Percentiles rank a stretch among this genome's conserved stretches.
Conservation (phyloP, 2,888 invertebrate genomes). For the Leptopilina myrica region DNA sequence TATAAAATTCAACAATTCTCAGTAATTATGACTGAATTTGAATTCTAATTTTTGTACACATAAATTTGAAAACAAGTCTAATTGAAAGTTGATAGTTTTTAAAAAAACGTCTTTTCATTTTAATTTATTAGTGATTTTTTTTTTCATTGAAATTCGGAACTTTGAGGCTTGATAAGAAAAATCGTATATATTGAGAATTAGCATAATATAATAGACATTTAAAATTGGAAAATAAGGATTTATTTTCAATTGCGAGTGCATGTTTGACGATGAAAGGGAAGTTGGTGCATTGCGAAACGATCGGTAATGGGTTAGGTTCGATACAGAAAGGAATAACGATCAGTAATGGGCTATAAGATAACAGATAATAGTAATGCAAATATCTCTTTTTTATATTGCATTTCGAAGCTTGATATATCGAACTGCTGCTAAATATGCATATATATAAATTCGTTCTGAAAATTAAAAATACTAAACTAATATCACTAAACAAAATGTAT, state of each 20-base stretch:
- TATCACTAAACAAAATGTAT: no score
- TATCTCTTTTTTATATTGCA: neutral
- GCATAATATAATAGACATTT: neutral
- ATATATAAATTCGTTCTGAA: neutral
- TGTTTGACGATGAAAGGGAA: conserved; percentile 12
- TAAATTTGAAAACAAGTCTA: no score
- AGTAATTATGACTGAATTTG: no score
- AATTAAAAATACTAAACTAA: no score
- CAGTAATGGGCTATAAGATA: conserved; percentile 38
- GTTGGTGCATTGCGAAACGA: neutral
- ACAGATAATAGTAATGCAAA: conserved; percentile 26
- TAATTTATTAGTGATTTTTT: neutral
- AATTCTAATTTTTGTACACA: no score
- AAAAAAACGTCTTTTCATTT: no score
- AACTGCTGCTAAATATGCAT: conserved; percentile 6
- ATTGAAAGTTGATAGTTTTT: no score
- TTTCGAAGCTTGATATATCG: neutral
- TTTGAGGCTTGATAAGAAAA: neutral
- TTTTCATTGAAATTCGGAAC: neutral
- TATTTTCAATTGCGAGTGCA: neutral
- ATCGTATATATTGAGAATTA: neutral
- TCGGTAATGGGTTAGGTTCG: conserved; percentile 34
- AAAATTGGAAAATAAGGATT: neutral
- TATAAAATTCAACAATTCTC: no score
- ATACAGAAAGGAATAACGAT: conserved; percentile 41